Evolutionary conservation across 2,113 vertebrate genomes (phyloP), one percentile per base, ranked within the genome.

Genomic region (Pseudonaja textilis): DNA sequence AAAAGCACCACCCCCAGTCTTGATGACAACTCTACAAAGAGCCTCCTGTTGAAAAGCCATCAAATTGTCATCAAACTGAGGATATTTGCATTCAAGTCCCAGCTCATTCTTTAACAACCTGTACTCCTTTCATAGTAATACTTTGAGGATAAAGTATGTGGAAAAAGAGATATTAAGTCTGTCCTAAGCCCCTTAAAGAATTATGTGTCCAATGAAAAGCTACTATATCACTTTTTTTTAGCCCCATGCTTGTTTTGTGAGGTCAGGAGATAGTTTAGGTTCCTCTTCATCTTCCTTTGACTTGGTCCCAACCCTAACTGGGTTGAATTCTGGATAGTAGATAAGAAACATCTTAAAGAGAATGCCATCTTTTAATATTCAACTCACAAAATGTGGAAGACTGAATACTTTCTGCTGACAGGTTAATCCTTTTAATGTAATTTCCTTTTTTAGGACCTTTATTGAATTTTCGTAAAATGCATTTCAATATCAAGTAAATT

Each of bases 321-420:
- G 39, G 26, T 34, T 87, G 29, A 29, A 23, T 88, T 25, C 23
- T 87, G 56, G 26, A 56, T 1, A 26, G 50, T 74, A 18, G 56
- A 20, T 18, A 91, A 87, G 85, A 23, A 16, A 47, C 23, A 5
- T 42, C 5, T 74, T 42, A 52, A 42, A 69, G 16, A 23, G 55
- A 45, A 39, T 56, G 25, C 12, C 23, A n/a, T 56, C n/a, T 56
- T 57, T 56, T 69, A 29, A 74, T 47, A 22, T 16, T 25, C 4
- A 74, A 14, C 90, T 85, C 3, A 81, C 7, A 14, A 55, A 55
- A 50, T 11, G 20, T 59, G 42, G n/a, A 61, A 50, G 64, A 55
- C 6, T 89, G 61, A 93, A 42, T 61, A 91, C 69, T 91, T 89
- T 34, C n/a, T 85, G 55, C 18, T 61, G 87, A 91, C 85, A 88